Evolutionary conservation across 2,888 invertebrate genomes (phyloP), one percentile per base, ranked within the genome.

Genomic region (Nomada ferruginata): DNA sequence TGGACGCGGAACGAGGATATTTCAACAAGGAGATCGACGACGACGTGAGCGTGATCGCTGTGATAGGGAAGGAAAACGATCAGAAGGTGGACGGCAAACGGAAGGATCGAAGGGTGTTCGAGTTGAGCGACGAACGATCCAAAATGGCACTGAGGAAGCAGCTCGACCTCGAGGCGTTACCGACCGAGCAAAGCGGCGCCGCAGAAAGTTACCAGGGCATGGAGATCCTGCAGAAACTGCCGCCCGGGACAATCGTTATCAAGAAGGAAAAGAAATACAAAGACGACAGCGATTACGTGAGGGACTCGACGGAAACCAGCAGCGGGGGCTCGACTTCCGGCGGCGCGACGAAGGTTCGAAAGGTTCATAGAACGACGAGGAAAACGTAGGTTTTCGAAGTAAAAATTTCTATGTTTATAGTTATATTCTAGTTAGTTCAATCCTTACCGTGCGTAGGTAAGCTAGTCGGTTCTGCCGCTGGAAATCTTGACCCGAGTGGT

Each of bases 111-210:
- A 73, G 42, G 11, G 44, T 63, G 47, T 76, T 90, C 64, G 91
- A 91, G 68, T 83, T 91, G 20, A 85, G 86, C 44, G 89, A 91
- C 61, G 83, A 79, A 47, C 84, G 84, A 55, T 86, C 84, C 5
- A 90, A 91, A 80, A 88, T 91, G 86, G 85, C 89, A 36, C 80
- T 92, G 0, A 85, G 85, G 18, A 84, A 85, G 42, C 87, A 90
- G 26, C 82, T 90, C 36, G 73, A 83, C n/a, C 42, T 71, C 26
- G 47, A 65, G 18, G 36, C 47, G 29, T 60, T 68, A 57, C 50
- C 70, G n/a, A 60, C 26, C 13, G 60, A 26, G 61, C 10, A 13
- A 15, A 53, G 11, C 10, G 26, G 50, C 1, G 10, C 61, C 74
- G 68, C 13, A 11, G 47, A 15, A 47, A 3, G 47, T 36, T 80